Conservation (phyloP, 2,888 invertebrate species). For the Epirrita christyi region DNA sequence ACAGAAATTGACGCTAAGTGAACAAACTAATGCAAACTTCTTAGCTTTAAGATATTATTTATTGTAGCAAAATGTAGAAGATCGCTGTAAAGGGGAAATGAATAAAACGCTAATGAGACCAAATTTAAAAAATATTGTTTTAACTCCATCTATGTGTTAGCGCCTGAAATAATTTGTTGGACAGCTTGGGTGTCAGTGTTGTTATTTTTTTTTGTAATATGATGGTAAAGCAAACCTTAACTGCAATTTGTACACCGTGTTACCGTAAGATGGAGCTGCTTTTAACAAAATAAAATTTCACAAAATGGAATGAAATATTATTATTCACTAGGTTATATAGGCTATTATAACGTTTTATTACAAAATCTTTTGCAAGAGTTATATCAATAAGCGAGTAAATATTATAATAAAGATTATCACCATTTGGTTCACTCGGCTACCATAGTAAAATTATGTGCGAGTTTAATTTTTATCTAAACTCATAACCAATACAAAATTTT, state of each 20-base stretch:
- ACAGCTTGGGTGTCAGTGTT: background rate
- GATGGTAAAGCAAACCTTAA: background rate
- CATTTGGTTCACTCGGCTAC: too few species aligned
- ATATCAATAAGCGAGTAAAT: too few species aligned
- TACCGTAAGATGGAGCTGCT: slow-evolving; percentile 9
- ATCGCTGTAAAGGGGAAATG: slow-evolving; percentile 23
- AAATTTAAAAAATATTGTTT: slow-evolving; percentile 12
- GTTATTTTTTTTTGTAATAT: background rate
- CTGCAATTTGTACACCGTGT: background rate
- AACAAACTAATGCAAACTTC: slow-evolving; percentile 2
- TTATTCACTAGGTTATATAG: too few species aligned
- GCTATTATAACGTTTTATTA: too few species aligned
- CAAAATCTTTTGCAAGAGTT: too few species aligned
- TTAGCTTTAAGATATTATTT: slow-evolving; percentile 17
- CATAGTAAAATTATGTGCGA: too few species aligned
- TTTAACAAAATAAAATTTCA: background rate
- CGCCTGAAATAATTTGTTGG: too few species aligned
- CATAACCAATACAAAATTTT: too few species aligned
- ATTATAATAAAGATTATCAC: too few species aligned
- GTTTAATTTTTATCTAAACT: too few species aligned
- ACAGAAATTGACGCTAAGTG: background rate
- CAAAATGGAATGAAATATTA: too few species aligned
- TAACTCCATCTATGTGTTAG: slow-evolving; percentile 27
- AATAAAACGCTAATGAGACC: slow-evolving; percentile 36
- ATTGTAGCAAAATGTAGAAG: slow-evolving; percentile 27